phyloP scores from a whole-genome alignment of 2,888 invertebrate species.

The Sisyra terminalis region DNA sequence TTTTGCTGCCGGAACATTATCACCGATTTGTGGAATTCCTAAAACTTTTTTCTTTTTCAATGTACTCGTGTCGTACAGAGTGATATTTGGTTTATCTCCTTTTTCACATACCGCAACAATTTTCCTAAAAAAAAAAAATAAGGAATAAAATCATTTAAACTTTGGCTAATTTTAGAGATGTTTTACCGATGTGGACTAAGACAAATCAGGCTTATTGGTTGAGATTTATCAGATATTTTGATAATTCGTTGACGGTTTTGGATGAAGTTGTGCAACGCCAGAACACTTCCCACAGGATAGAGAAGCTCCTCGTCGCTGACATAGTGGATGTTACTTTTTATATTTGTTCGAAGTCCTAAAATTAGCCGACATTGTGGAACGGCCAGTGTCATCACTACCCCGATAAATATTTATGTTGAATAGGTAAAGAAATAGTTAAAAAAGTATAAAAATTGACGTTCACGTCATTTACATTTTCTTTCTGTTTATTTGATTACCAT shows the following conservation, averaged over 20 bases:
- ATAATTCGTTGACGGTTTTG: constrained; percentile 59
- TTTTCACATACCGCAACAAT: constrained; percentile 45
- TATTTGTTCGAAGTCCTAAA: constrained; percentile 45
- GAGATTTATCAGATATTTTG: constrained; percentile 46
- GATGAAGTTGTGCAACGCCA: constrained; percentile 56
- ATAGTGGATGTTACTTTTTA: constrained; percentile 54
- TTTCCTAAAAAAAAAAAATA: constrained; percentile 30
- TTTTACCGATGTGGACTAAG: constrained; percentile 51
- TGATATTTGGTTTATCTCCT: constrained; percentile 45
- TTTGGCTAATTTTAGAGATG: constrained; percentile 1
- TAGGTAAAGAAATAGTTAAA: too few species aligned
- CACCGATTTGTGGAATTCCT: constrained; percentile 23
- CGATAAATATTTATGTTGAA: too few species aligned
- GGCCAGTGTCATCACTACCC: constrained; percentile 30
- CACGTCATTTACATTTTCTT: too few species aligned
- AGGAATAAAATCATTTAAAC: neutral
- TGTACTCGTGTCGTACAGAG: constrained; percentile 53
- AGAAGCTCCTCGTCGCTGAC: constrained; percentile 57
- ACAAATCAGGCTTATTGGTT: constrained; percentile 41
- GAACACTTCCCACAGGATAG: constrained; percentile 63
- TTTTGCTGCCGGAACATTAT: constrained; percentile 16
- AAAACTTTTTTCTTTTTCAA: constrained; percentile 54
- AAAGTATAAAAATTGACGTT: too few species aligned
- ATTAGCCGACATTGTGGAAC: constrained; percentile 40
- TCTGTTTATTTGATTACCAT: too few species aligned